Evolutionary conservation across 2,797 vertebrate genomes (phyloP), one percentile per base, ranked within the genome.

Genomic region (Rhyacichthys aspro): DNA sequence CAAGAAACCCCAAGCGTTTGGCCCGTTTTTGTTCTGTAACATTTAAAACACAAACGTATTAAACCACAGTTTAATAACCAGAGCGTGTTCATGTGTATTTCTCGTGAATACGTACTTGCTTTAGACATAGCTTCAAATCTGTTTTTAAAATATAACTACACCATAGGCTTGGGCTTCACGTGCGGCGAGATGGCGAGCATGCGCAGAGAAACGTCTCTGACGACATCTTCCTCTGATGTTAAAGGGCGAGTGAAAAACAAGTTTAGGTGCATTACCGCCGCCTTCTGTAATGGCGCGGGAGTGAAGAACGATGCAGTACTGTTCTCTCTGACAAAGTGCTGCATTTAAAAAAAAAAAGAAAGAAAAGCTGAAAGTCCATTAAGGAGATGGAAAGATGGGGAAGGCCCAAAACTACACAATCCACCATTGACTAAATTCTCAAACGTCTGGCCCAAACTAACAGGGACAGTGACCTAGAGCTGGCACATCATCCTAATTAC

Each of bases 1-100:
- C 88, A 8, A 78, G 47, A 37, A 91, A 83, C 11, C 82, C 88
- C 19, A 92, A 83, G 23, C 90, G 84, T 72, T 92, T 93, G 33
- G 88, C 89, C 60, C 90, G 85, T 83, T 90, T 93, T 75, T 93
- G 90, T 58, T 91, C 93, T 94, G 88, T 17, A 78, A 88, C 56
- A 61, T 3, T 23, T 9, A 60, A 55, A 5, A 74, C 46, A 73
- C 7, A 1, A 15, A 45, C 10, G 9, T 0, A 44, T 16, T 70
- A 50, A 37, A 55, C 9, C 2, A 23, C 8, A 7, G 0, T 23
- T 16, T 1, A 2, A 15, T 7, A 39, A 1, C 0, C 2, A 37
- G 15, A 4, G 1, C 12, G 41, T 0, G 46, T 5, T 9, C 2
- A 33, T 5, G 12, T 7, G 39, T 1, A n/a, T 42, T 10, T 1